Evolutionary conservation across 2,797 vertebrate species (phyloP), one percentile per base, ranked within the genome.

Genomic region (Euthynnus affinis): DNA sequence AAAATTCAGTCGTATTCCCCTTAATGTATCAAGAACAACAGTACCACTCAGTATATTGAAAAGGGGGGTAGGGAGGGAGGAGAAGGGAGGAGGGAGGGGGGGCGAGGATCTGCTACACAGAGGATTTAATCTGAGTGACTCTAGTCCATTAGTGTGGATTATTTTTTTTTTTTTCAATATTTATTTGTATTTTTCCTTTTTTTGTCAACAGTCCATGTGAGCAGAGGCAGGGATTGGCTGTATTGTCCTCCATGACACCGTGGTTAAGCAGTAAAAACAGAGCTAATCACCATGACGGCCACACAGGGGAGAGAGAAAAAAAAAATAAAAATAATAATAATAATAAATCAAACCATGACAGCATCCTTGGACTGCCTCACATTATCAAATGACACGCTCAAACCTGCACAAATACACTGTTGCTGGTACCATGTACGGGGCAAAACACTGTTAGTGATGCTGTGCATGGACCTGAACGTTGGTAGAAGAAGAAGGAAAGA

Each of bases 221-320:
- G 80, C 82, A 73, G 83, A 90, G 82, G 87, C 86, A 83, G 85
- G 75, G 81, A 76, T 82, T 48, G 87, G 90, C 83, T 86, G 88
- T 68, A 73, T 73, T 58, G 86, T 88, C 87, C 76, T 84, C 87
- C 80, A 81, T 46, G 32, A 68, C 71, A 9, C 52, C 49, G 62
- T 74, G 83, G 78, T 57, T 22, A 48, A 60, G 71, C 79, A 27
- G 78, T 76, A 82, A 37, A 83, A 87, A 83, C 76, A 7, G 76
- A 80, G 78, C 81, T 48, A 58, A 83, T 87, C 86, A 71, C 73
- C 61, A 60, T 74, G 65, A 83, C 48, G 22, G 23, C 72, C 83
- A 84, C 82, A 62, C 51, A 9, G 10, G 9, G 9, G n/a, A n/a
- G n/a, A n/a, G n/a, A n/a, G n/a, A 22, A 20, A 8, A 18, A 1